Evolutionary conservation across 2,888 invertebrate species (phyloP).

Genomic region (Monopis laevigella): DNA sequence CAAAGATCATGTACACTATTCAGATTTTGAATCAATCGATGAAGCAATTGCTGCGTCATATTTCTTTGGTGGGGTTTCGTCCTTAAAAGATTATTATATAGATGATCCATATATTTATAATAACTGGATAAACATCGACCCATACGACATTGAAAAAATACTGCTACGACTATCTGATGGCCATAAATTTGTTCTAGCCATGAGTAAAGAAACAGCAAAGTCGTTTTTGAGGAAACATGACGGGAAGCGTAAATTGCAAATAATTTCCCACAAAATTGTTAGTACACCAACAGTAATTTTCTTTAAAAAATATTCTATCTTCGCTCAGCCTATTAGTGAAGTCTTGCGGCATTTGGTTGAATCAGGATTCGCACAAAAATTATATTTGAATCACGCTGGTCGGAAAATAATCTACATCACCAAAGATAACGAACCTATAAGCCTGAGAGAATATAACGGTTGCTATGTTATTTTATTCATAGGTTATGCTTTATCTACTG

Average conservation of each 20-base stretch:
- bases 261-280: conserved; percentile 32
- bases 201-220: conserved; percentile 32
- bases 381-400: conserved; percentile 28
- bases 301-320: conserved; percentile 45
- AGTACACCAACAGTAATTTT: conserved; percentile 36
- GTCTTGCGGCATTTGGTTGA: conserved; percentile 33
- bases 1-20: conserved; percentile 34
- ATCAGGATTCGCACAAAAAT: conserved; percentile 34
- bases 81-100: conserved; percentile 40
- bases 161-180: conserved; percentile 32
- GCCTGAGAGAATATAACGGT: conserved; percentile 36
- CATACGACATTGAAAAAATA: conserved; percentile 26
- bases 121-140: conserved; percentile 32
- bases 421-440: conserved; percentile 28
- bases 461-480: conserved; percentile 37
- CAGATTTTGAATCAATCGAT: conserved; percentile 33
- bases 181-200: conserved; percentile 36
- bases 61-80: conserved; percentile 37
- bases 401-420: conserved; percentile 11
- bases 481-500: conserved; percentile 34
- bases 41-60: conserved; percentile 35
- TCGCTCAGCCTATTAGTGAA: conserved; percentile 29
- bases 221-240: conserved; percentile 26
- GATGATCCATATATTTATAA: conserved; percentile 33
- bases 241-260: conserved; percentile 25